phyloP scores from a whole-genome alignment of 2,888 invertebrate species.

The Sepiola atlantica region DNA sequence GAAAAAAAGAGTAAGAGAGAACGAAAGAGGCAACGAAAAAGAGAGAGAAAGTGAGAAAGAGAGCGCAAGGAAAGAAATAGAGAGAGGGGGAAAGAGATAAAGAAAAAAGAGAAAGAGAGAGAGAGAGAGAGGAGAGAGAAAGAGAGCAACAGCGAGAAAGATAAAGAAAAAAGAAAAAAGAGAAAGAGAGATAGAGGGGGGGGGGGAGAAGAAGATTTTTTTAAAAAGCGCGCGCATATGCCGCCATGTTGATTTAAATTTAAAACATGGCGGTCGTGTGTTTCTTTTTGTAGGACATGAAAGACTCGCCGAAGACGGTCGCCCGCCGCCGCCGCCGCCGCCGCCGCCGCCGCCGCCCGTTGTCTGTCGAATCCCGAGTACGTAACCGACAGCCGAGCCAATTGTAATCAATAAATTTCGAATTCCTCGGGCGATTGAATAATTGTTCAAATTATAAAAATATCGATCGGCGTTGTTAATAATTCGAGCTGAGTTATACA shows the following conservation, averaged over 20 bases:
- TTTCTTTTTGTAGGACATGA: not conserved
- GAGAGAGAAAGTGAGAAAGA: too few relatives aligned
- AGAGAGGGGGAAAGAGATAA: too few relatives aligned
- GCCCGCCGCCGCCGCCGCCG: not conserved
- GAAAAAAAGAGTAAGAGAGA: too few relatives aligned
- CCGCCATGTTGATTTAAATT: not conserved
- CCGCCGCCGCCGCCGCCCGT: not conserved
- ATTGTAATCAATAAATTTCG: not conserved
- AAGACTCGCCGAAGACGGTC: not conserved
- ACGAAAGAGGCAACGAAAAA: too few relatives aligned
- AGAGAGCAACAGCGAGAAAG: too few relatives aligned
- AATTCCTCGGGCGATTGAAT: not conserved
- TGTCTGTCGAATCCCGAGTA: too few relatives aligned
- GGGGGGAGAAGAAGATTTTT: too few relatives aligned
- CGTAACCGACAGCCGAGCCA: not conserved
- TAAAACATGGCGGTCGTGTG: not conserved
- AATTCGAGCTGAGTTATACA: slow-evolving; percentile 1
- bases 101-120: too few relatives aligned
- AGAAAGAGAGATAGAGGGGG: too few relatives aligned
- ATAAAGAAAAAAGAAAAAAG: too few relatives aligned
- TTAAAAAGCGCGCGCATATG: not conserved
- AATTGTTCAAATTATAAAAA: slow-evolving; percentile 13
- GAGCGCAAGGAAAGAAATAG: too few relatives aligned
- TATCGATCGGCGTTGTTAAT: not conserved
- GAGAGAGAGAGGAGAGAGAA: too few relatives aligned